Evolutionary conservation across 2,888 invertebrate species (phyloP).

Genomic region (Aleiodes testaceus): DNA sequence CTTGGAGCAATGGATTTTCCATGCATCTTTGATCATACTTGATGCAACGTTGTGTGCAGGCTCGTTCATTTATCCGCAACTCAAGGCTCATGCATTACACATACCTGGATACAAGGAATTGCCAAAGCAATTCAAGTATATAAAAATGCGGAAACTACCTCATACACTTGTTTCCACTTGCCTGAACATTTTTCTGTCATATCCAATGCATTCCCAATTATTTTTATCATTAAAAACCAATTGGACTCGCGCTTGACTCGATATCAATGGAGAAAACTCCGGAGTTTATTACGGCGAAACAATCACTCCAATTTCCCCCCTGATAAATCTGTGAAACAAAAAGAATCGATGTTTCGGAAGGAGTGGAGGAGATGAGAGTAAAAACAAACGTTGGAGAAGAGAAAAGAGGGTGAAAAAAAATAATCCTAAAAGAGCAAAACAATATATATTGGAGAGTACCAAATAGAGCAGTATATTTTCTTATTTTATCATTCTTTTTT

Average conservation of each 20-base stretch:
- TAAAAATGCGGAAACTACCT: conserved; percentile 1
- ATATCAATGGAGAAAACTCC: neutral
- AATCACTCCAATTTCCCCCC: neutral
- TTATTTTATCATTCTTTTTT: conserved; percentile 14
- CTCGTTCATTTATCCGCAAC: neutral
- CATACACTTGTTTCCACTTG: neutral
- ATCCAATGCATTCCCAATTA: neutral
- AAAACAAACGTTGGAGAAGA: neutral
- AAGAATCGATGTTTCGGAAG: conserved; percentile 7
- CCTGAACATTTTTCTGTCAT: neutral
- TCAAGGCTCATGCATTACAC: neutral
- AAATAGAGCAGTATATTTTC: neutral
- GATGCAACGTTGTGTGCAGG: conserved; percentile 3
- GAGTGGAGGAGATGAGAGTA: neutral
- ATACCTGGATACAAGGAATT: neutral
- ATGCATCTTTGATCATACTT: conserved; percentile 15
- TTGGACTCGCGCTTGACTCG: neutral
- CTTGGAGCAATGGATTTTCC: neutral
- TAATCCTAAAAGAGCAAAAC: neutral
- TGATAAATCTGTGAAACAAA: neutral
- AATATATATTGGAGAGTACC: conserved; percentile 12
- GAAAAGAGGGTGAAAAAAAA: neutral
- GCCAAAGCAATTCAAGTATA: neutral
- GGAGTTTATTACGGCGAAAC: neutral
- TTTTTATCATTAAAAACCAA: neutral